phyloP scores from a whole-genome alignment of 1,140 invertebrate species.

The Anoplophora glabripennis region DNA sequence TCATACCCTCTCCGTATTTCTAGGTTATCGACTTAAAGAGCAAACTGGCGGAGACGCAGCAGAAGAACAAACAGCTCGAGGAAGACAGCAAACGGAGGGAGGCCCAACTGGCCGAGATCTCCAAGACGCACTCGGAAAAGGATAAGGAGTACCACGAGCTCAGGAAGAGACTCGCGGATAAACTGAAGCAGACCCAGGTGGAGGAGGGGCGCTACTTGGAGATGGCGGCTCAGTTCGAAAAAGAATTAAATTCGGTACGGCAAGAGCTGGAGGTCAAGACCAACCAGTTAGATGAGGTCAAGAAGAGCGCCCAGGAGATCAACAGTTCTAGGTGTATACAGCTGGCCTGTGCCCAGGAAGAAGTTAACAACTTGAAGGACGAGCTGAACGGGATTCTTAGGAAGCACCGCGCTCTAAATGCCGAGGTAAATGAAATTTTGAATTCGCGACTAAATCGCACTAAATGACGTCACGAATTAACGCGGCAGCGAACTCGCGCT shows the following conservation, averaged over 20 bases:
- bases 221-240: conserved; percentile 20
- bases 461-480: no score
- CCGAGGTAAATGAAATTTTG: conserved; percentile 31
- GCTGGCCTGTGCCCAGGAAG: conserved; percentile 34
- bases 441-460: no score
- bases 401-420: conserved; percentile 26
- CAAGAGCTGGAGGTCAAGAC: conserved; percentile 26
- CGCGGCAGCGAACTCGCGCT: no score
- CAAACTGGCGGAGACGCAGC: conserved; percentile 16
- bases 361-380: conserved; percentile 35
- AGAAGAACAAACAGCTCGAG: conserved; percentile 20
- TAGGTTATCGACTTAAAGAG: conserved; percentile 28
- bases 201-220: conserved; percentile 8
- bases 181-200: not conserved
- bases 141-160: conserved; percentile 18
- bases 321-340: conserved; percentile 27
- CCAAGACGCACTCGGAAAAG: conserved; percentile 6
- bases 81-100: conserved; percentile 18
- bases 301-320: conserved; percentile 26
- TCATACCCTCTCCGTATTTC: not conserved
- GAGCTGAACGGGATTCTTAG: conserved; percentile 33
- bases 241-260: conserved; percentile 18
- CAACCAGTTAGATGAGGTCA: conserved; percentile 20
- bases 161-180: conserved; percentile 8
- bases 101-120: conserved; percentile 10